These are phyloP conservation scores for Hyposmocoma kahamanoa DNA, from an alignment of 1,140 invertebrate genomes.

Conservation along the genomic window DNA sequence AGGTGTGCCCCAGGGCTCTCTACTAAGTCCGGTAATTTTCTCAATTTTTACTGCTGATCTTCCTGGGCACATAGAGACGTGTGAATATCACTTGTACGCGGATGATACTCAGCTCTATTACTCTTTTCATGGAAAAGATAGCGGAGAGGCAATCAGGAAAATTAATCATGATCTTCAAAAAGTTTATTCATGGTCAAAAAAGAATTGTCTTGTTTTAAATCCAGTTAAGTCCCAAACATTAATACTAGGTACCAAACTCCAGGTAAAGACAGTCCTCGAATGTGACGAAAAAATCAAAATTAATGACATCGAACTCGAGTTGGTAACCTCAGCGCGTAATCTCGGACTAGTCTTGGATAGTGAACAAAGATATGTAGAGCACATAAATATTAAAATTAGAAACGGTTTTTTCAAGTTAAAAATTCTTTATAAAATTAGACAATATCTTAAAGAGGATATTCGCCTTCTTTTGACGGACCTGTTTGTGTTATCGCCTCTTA, in stretches of 20 bases:
- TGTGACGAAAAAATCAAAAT: background rate
- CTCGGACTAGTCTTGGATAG: no score
- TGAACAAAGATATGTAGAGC: no score
- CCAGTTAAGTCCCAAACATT: conserved; percentile 10
- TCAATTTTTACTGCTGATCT: conserved; percentile 16
- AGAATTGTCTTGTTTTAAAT: conserved; percentile 7
- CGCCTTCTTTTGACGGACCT: no score
- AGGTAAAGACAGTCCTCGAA: conserved; percentile 6
- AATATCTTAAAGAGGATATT: conserved; percentile 2
- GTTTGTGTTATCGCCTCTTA: conserved; percentile 10
- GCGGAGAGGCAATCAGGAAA: no score
- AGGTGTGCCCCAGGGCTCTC: conserved; percentile 16
- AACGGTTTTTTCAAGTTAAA: no score
- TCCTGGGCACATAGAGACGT: no score
- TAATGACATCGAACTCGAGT: no score
- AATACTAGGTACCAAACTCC: conserved; percentile 10
- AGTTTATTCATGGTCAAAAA: conserved; percentile 8
- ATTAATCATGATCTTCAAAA: conserved; percentile 10
- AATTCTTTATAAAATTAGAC: conserved; percentile 7
- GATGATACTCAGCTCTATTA: no score
- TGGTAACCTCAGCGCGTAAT: no score
- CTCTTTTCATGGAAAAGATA: no score
- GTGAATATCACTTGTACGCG: no score
- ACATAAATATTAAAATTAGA: no score
- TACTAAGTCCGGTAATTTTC: conserved; percentile 15